Evolutionary conservation across 2,113 vertebrate species (phyloP).

Genomic region (Pterophyllum scalare): DNA sequence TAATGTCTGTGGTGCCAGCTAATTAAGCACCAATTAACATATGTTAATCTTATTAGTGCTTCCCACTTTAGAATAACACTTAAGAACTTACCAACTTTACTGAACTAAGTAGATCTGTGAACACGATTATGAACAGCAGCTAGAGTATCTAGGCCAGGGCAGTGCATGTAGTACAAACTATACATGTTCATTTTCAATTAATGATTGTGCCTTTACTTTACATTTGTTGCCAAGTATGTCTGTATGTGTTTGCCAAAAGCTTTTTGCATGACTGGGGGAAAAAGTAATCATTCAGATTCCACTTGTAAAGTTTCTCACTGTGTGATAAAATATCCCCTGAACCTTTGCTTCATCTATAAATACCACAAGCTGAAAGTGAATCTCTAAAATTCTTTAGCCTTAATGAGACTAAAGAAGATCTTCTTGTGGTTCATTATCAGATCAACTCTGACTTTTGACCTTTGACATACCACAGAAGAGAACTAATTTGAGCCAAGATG

Average conservation of each 20-base stretch:
- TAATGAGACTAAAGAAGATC: neutral
- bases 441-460: slow-evolving; percentile 59
- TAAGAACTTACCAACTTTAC: slow-evolving; percentile 12
- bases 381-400: neutral
- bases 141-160: slow-evolving; percentile 34
- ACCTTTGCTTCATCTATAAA: neutral
- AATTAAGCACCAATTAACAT: slow-evolving; percentile 30
- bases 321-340: neutral
- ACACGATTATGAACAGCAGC: slow-evolving; percentile 28
- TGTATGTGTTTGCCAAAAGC: neutral
- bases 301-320: neutral
- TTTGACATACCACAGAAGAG: slow-evolving; percentile 43
- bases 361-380: neutral
- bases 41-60: slow-evolving; percentile 34
- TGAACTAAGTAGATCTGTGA: slow-evolving; percentile 15
- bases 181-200: slow-evolving; percentile 14
- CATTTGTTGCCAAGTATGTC: neutral
- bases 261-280: neutral
- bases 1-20: neutral
- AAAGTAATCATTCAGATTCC: slow-evolving; percentile 11
- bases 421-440: slow-evolving; percentile 39
- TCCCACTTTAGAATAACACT: slow-evolving; percentile 9
- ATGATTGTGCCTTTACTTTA: neutral
- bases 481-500: slow-evolving; percentile 58
- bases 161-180: slow-evolving; percentile 9